A percentile compares a stretch with the other conserved stretches of the same genome.
These are phyloP conservation scores for Lucinisca nassula DNA, from an alignment of 2,888 invertebrate genomes.

Conservation along the genomic window DNA sequence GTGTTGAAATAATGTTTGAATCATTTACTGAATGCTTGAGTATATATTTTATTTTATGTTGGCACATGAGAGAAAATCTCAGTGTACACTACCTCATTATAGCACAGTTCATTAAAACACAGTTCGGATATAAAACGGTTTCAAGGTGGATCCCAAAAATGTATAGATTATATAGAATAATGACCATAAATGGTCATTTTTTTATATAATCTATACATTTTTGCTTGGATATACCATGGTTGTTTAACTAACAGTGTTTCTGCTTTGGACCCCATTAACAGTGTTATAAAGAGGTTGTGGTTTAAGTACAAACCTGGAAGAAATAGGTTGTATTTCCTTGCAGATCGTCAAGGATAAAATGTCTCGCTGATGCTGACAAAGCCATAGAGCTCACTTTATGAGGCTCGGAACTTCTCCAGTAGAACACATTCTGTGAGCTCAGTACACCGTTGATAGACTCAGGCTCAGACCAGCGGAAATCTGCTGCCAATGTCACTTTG, in stretches of 20 bases:
- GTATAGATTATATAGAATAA: too few relatives aligned
- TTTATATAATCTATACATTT: too few relatives aligned
- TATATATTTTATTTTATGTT: too few relatives aligned
- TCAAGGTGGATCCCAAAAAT: too few relatives aligned
- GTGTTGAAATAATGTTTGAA: too few relatives aligned
- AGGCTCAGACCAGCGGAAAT: conserved; percentile 95
- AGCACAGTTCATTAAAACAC: background rate
- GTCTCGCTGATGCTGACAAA: conserved; percentile 75
- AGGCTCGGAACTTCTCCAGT: conserved; percentile 72
- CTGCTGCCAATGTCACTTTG: conserved; percentile 89
- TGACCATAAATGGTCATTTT: too few relatives aligned
- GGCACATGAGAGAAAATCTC: background rate
- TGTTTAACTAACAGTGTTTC: too few relatives aligned
- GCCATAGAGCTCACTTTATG: conserved; percentile 45
- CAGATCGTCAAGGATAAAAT: conserved; percentile 78
- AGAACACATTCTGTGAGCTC: conserved; percentile 91
- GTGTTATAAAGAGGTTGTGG: too few relatives aligned
- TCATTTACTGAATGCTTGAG: background rate
- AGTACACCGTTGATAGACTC: conserved; percentile 93
- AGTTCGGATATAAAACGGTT: too few relatives aligned
- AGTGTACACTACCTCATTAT: background rate
- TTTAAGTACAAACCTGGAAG: conserved; percentile 75
- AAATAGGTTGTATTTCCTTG: conserved; percentile 77
- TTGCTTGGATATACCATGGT: too few relatives aligned
- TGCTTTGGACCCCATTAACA: too few relatives aligned